Base-by-base conservation (phyloP, 2,113 vertebrate genomes). In the Cavia aperea region DNA sequence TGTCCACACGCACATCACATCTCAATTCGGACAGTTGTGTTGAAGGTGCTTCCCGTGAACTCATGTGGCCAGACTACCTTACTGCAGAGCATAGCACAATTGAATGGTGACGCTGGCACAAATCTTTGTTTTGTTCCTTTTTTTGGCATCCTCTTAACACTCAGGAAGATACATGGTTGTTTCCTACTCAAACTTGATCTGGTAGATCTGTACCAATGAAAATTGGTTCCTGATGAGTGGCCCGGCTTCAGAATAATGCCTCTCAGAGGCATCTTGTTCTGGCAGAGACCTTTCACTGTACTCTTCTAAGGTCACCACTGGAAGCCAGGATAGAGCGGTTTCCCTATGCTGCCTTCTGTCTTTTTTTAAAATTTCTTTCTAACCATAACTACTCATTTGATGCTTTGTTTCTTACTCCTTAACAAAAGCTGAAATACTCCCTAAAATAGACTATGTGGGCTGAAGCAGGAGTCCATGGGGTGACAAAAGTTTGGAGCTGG, bases 1-100 rank as follows among this genome's bases (percentile, higher is more conserved):
- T 92, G 15, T 85, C 65, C 56, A 29, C 23, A 8, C 10, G 19
- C 46, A 16, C 16, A 2, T 18, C 8, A 39, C 3, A 2, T 43
- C 73, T 79, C 33, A 26, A 2, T 56, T 33, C 12, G 73, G n/a
- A 31, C 33, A 33, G 65, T 33, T n/a, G 0, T 12, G 0, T n/a
- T 66, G n/a, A 14, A n/a, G 14, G 26, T 18, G 70, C 26, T 81
- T 39, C 39, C 63, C 11, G 0, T 1, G 13, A 18, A 54, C 15
- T 4, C 31, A 0, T 7, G 29, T 23, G 62, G 23, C 14, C 10
- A 2, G 29, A 4, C 7, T 15, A 9, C 75, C 33, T 1, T 56
- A 8, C 15, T 72, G 73, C 58, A 39, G 12, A 31, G 43, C 70
- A 3, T 8, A 6, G 63, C 49, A 9, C 51, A 13, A 0, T 11